Evolutionary conservation across 2,797 vertebrate species (phyloP), one percentile per base, ranked within the genome.

Genomic region (Cirrhinus mrigala): DNA sequence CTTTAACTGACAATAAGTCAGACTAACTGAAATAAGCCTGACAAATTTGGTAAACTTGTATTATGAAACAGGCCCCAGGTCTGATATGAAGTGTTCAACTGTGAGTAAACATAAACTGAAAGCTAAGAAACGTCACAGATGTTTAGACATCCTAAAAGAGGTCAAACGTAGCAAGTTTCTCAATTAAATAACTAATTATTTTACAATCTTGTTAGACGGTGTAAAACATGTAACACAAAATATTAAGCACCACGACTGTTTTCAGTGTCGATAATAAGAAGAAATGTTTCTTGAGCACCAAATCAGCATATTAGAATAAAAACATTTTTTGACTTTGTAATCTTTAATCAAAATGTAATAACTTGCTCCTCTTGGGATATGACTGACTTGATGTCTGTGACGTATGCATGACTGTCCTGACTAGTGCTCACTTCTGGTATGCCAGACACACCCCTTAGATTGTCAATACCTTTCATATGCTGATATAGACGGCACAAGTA

Each of bases 401-500:
- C 24, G 14, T 8, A 16, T 71, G 22, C 44, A 71, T 48, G 44
- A 71, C 44, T 48, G 69, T 24, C 44, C 7, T 10, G 60, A 64
- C n/a, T 46, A 48, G 70, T 48, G 70, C 15, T 73, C 6, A 9
- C 14, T 20, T 74, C 27, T 33, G 71, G 24, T 18, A 54, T 52
- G 29, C 14, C 54, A 77, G 20, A 40, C 48, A 52, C 52, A 77
- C 29, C 74, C 11, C 3, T 77, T 40, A 37, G 29, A 37, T 33
- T 66, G 15, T 33, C 27, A 66, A 2, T 74, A 70, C n/a, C 54
- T 71, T 81, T 75, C 2, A 83, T 37, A 52, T 64, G 0, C 18
- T 64, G 24, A 64, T 62, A 1, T 33, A 15, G 12, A 18, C 3
- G 8, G 0, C 0, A 0, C 0, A 1, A 1, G 0, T 40, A 1